Conservation (phyloP, 2,113 vertebrate genomes). For the Neofelis nebulosa region DNA sequence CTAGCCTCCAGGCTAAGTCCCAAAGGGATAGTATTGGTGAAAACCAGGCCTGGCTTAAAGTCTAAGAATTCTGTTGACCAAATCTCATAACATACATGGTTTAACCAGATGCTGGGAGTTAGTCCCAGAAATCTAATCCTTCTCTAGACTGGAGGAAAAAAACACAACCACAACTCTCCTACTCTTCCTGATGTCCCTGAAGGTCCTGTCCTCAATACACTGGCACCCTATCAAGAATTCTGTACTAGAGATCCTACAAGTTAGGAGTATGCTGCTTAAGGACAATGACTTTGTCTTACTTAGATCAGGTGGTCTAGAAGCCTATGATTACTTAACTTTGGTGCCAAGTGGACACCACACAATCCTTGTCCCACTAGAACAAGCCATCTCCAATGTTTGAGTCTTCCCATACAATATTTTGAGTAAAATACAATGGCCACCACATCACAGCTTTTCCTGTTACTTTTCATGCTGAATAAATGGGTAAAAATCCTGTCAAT, state of each 20-base stretch:
- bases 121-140: slow-evolving; percentile 51
- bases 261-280: neutral
- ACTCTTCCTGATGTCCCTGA: slow-evolving; percentile 4
- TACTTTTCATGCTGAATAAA: neutral
- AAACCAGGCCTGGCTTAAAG: slow-evolving; percentile 63
- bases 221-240: slow-evolving; percentile 5
- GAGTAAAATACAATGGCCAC: neutral
- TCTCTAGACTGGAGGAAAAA: slow-evolving; percentile 3
- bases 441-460: neutral
- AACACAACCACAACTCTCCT: slow-evolving; percentile 20
- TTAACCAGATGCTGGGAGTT: slow-evolving; percentile 72
- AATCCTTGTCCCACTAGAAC: neutral
- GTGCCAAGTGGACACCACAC: neutral
- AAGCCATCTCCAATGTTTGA: neutral
- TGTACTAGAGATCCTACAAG: neutral
- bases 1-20: slow-evolving; percentile 45
- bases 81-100: slow-evolving; percentile 57
- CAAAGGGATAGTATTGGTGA: slow-evolving; percentile 31
- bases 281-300: neutral
- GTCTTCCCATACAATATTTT: neutral
- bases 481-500: neutral
- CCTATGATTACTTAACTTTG: neutral
- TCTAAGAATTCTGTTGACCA: slow-evolving; percentile 55
- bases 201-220: neutral
- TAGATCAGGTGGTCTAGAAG: neutral